Conservation (phyloP, 2,113 vertebrate genomes). For the Riparia riparia region DNA sequence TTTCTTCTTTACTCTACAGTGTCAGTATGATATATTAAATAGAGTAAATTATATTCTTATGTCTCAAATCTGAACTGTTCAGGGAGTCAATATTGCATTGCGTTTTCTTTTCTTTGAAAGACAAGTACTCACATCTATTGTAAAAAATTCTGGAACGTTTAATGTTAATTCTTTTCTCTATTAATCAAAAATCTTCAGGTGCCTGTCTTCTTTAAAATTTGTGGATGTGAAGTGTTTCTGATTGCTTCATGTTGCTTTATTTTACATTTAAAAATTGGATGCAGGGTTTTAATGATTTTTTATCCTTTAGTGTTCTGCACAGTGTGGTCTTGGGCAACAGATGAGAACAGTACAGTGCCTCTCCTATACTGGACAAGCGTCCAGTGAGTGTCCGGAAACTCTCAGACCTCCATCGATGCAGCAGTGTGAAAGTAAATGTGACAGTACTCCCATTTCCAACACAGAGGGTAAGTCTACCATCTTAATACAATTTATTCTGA, state of each 20-base stretch:
- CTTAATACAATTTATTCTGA: background rate
- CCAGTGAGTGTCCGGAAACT: slow-evolving; percentile 88
- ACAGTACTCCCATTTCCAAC: slow-evolving; percentile 89
- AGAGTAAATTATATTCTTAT: background rate
- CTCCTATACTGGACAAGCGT: slow-evolving; percentile 93
- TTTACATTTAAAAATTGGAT: background rate
- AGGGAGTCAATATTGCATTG: background rate
- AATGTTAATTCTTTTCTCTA: background rate
- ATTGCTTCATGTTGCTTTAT: background rate
- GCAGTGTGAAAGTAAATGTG: slow-evolving; percentile 98
- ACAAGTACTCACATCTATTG: background rate
- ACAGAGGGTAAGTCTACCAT: slow-evolving; percentile 87
- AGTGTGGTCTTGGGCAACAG: slow-evolving; percentile 95
- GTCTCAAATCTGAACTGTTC: background rate
- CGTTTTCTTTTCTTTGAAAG: background rate
- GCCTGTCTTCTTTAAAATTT: background rate
- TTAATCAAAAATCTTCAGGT: background rate
- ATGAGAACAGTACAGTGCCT: slow-evolving; percentile 95
- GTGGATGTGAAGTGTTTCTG: background rate
- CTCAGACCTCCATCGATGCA: slow-evolving; percentile 90
- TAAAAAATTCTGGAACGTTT: background rate
- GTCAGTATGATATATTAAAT: background rate
- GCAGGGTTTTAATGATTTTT: background rate
- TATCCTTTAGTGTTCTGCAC: slow-evolving; percentile 90
- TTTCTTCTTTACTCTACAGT: background rate